These are phyloP conservation scores for Limnodromus scolopaceus DNA, from an alignment of 2,797 vertebrate genomes.

Conservation along the genomic window DNA sequence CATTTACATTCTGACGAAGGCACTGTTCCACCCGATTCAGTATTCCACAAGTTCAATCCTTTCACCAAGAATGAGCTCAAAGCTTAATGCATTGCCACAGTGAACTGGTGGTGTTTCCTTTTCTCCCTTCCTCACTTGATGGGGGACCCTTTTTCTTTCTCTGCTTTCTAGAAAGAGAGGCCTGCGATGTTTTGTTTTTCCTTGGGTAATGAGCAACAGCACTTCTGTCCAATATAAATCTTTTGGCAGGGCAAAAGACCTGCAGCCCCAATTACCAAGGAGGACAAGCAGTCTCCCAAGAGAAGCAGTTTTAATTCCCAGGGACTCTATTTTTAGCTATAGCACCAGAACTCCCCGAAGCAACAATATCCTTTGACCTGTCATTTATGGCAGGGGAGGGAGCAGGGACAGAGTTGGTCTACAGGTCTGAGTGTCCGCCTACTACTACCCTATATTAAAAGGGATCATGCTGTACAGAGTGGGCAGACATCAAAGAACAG, in stretches of 20 bases:
- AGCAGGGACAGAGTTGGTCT: neutral
- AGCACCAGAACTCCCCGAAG: conserved; percentile 41
- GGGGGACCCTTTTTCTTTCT: neutral
- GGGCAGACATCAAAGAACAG: neutral
- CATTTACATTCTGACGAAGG: neutral
- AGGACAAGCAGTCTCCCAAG: conserved; percentile 36
- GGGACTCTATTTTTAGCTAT: conserved; percentile 57
- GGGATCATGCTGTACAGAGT: neutral
- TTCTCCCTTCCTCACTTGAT: neutral
- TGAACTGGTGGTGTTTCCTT: neutral
- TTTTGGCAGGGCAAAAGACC: conserved; percentile 2
- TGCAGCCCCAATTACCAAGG: conserved; percentile 7
- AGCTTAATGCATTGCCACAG: neutral
- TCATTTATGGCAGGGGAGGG: conserved; percentile 20
- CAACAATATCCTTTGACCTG: conserved; percentile 62
- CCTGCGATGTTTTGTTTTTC: neutral
- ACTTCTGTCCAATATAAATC: neutral
- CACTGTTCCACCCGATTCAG: neutral
- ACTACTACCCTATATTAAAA: neutral
- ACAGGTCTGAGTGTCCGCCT: neutral
- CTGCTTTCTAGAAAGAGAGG: neutral
- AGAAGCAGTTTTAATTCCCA: conserved; percentile 55
- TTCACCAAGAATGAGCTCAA: neutral
- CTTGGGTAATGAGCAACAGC: neutral
- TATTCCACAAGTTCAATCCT: conserved; percentile 22